Base-by-base conservation (phyloP, 64 coral and sea anemone genomes). In the Pachyseris speciosa region DNA sequence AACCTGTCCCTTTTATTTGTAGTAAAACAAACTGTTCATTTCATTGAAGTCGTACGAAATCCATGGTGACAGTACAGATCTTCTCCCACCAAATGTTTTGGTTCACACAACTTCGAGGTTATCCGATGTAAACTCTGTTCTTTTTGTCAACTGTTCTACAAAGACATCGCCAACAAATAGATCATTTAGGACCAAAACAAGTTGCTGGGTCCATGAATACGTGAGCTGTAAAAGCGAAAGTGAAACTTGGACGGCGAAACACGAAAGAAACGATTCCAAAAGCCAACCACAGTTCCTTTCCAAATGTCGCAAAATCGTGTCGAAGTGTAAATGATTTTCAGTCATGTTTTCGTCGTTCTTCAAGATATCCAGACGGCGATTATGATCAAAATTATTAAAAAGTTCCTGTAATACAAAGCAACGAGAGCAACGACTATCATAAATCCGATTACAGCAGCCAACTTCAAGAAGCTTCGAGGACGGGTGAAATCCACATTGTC, bases 311-410 rank as follows among this genome's bases (percentile, higher is more conserved):
- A 55, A 27, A 5, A 51, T 31, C 16, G 2, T 22, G 19, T 81
- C 34, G 34, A 60, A 81, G 25, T 39, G 77, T 61, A 53, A 40
- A 22, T 36, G 6, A 53, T 12, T 6, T 10, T 26, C 52, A 52
- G 30, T 9, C 15, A 16, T 38, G 37, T 81, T 53, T 41, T 58
- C 77, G 19, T 11, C 50, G 20, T 33, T 81, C 37, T 17, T 85
- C 60, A 96, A 13, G 69, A 88, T 58, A 96, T 96, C 94, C 94
- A 96, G 40, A 96, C 83, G 37, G 84, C 94, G 26, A 96, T 84
- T 38, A 96, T 96, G 42, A 96, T 96, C 72, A 93, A 92, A 25
- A 96, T 77, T 38, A 96, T 93, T 34, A 96, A 72, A 92, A 84
- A 93, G 77, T 96, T 96, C 34, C 47, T 85, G 78, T 89, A 77